Evolutionary conservation across 2,113 vertebrate genomes (phyloP), one percentile per base, ranked within the genome.

Genomic region (Hyla sarda): DNA sequence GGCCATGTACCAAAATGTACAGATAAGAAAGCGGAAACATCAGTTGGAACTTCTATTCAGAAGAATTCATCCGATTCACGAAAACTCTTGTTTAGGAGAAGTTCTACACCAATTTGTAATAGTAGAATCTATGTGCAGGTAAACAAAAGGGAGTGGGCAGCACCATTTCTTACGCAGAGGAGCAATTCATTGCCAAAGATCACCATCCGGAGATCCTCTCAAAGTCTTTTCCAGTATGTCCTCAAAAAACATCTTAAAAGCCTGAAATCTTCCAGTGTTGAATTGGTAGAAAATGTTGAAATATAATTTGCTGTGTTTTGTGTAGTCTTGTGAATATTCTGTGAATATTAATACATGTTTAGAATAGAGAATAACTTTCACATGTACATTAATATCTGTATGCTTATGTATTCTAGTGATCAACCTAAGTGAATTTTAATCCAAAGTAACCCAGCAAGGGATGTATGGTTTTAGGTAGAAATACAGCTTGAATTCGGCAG

Each of bases 171-270:
- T 11, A 72, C 0, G 32, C 45, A 47, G 2, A 76, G 79, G 34
- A 87, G 37, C 45, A 73, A 82, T 74, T 88, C 88, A 48, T 23
- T 75, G 6, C 79, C 21, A 58, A 80, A 87, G 78, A 54, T 87
- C 23, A 79, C 71, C 0, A 0, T 25, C 41, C 87, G 0, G 11
- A 80, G 9, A 1, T 37, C 71, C 21, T 75, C 50, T 37, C 87
- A 69, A 41, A 90, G 41, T 0, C 87, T 89, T 19, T 54, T 91
- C 28, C 84, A 82, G 69, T 88, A 82, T 69, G 56, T 90, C 60
- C 84, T 90, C 87, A 78, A 89, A 88, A 91, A 87, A 47, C 84
- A 79, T 17, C 76, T 87, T 5, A 88, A 0, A 28, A 0, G 77
- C 87, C 85, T 85, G 76, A 82, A 71, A 28, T 74, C n/a, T 0